A percentile compares a stretch with the other conserved stretches of the same genome.
These are phyloP conservation scores for Stenodema calcarata DNA, from an alignment of 2,888 invertebrate genomes.

Conservation along the genomic window DNA sequence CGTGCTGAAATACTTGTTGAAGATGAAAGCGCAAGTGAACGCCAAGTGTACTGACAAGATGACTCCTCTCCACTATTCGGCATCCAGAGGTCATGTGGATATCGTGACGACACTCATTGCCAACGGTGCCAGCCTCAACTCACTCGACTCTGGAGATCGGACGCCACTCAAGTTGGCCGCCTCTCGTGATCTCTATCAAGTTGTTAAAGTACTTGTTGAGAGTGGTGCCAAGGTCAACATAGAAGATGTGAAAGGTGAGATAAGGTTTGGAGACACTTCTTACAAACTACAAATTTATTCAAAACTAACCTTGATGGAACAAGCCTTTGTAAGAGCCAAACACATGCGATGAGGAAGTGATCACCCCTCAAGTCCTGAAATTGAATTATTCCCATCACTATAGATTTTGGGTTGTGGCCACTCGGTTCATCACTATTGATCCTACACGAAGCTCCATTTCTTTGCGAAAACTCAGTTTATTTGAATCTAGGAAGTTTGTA, in stretches of 20 bases:
- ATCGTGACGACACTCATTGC: slow-evolving; percentile 63
- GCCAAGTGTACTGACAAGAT: slow-evolving; percentile 62
- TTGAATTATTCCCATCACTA: too few species aligned
- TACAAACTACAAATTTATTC: not conserved
- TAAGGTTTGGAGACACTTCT: not conserved
- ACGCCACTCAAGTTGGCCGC: slow-evolving; percentile 69
- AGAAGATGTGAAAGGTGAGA: slow-evolving; percentile 74
- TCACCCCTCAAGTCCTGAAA: too few species aligned
- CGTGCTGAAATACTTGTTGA: slow-evolving; percentile 64
- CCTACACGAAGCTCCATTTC: too few species aligned
- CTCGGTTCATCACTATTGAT: too few species aligned
- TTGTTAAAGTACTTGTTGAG: slow-evolving; percentile 61
- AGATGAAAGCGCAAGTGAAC: slow-evolving; percentile 61
- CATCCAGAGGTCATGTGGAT: slow-evolving; percentile 59
- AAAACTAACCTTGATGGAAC: too few species aligned
- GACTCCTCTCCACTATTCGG: slow-evolving; percentile 63
- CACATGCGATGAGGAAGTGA: too few species aligned
- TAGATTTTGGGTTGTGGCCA: too few species aligned
- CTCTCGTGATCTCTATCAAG: slow-evolving; percentile 96
- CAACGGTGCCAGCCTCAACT: slow-evolving; percentile 95
- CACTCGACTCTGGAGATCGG: slow-evolving; percentile 87
- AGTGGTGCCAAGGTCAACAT: slow-evolving; percentile 61
- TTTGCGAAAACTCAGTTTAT: too few species aligned
- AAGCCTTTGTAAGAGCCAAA: too few species aligned
- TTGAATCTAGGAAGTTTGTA: too few species aligned